Evolutionary conservation across 2,113 vertebrate genomes (phyloP), one percentile per base, ranked within the genome.

Genomic region (Dicrurus megarhynchus): DNA sequence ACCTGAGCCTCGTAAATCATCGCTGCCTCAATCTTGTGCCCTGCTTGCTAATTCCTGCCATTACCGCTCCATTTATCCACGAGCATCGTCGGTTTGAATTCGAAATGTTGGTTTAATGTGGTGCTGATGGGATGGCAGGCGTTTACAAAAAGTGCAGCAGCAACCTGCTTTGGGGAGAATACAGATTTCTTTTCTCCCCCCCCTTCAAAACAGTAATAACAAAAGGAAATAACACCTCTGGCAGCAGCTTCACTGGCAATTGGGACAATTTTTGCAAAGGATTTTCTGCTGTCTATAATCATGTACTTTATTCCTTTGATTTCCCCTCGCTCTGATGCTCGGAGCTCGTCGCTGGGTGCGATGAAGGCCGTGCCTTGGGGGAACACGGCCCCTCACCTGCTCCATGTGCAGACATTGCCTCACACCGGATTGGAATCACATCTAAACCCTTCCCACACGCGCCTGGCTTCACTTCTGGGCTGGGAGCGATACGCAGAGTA

Each of bases 41-140:
- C 90, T 65, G 90, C 88, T 69, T 89, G 56, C 96, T 87, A 82
- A 96, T 96, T 96, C 97, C 73, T 91, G 77, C 88, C 92, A 70
- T 96, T 90, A 73, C 93, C 7, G 26, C 86, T 50, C 10, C 89
- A 71, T 93, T 96, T 92, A 96, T 87, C 95, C 84, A 8, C 89
- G 12, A 16, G 1, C 73, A 3, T 7, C 11, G 86, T 8, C 7
- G 80, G 86, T 47, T 89, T 65, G 96, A 92, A 91, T 95, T 7
- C 1, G 1, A 87, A 91, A 89, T 74, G 77, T 87, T 89, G 89
- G 92, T 87, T 96, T 96, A 94, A 93, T 85, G 89, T 59, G 92
- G 81, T 11, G 27, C 89, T 96, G 92, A 95, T 79, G 92, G 80
- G 90, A 55, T n/a, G 60, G 81, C 74, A 95, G 75, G 84, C 69